Percentiles rank a stretch among this genome's conserved stretches.
These are phyloP conservation scores for Cyphomyrmex costatus DNA, from an alignment of 1,140 invertebrate species.

Conservation along the genomic window DNA sequence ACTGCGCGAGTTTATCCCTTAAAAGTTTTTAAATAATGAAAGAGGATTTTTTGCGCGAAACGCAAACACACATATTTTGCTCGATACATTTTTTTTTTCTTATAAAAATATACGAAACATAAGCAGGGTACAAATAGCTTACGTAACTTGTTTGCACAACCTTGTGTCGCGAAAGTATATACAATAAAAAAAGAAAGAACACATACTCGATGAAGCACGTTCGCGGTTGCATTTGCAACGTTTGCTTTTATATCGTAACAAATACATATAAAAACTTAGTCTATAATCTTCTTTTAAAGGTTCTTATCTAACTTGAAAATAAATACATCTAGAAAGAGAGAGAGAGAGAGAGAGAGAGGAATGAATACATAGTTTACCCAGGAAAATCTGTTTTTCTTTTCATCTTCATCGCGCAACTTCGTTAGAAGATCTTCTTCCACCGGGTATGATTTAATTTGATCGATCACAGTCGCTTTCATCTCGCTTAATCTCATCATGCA, in stretches of 20 bases:
- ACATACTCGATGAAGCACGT: background rate
- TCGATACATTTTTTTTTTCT: background rate
- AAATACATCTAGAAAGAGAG: slow-evolving; percentile 53
- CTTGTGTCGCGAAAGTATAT: slow-evolving; percentile 21
- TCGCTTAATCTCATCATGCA: background rate
- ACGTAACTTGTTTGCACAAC: slow-evolving; percentile 45
- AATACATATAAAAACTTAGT: slow-evolving; percentile 37
- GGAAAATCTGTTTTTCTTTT: background rate
- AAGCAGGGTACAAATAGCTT: slow-evolving; percentile 26
- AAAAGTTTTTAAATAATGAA: background rate
- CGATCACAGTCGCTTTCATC: slow-evolving; percentile 29
- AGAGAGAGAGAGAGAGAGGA: too few relatives aligned
- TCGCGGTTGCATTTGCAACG: background rate
- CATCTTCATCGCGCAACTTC: background rate
- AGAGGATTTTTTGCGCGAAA: background rate
- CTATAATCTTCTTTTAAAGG: background rate
- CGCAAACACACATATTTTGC: background rate
- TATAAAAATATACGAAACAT: slow-evolving; percentile 32
- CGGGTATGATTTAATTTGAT: slow-evolving; percentile 17
- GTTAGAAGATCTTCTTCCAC: background rate
- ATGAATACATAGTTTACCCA: background rate
- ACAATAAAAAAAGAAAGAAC: slow-evolving; percentile 17
- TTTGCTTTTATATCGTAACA: slow-evolving; percentile 23
- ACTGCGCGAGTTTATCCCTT: background rate
- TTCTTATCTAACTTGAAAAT: slow-evolving; percentile 46